Base-by-base conservation (phyloP, 2,797 vertebrate genomes). In the Chaenodraco wilsoni region DNA sequence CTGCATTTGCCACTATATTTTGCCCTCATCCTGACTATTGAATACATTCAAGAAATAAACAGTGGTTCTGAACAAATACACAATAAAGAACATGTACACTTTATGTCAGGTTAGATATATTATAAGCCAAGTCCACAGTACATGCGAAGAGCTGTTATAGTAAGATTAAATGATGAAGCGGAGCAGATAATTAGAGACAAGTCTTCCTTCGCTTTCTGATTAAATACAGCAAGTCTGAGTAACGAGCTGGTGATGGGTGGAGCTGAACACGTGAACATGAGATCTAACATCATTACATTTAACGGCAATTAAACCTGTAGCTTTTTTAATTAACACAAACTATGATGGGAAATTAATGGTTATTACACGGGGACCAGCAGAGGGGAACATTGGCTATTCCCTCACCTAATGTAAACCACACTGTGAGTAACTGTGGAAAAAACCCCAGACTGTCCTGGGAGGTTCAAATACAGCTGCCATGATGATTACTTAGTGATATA, bases 251-350 rank as follows among this genome's bases (percentile, higher is more conserved):
- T 88, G 91, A 93, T 93, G 85, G 91, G 92, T 88, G 87, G 89
- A 92, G 89, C 87, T 43, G 40, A 82, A 88, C 91, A 91, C 89
- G 90, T 88, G 88, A 92, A 91, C 92, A 92, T 92, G 92, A 92
- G 91, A 92, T 93, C 83, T 91, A 93, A 92, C 92, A 92, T 93
- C 89, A 93, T 94, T 94, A 93, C 88, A 92, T 93, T 93, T 93
- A 93, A 94, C 82, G 85, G 91, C 91, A 93, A 95, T 94, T 95
- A 94, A 89, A 88, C 92, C 85, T 92, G 90, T 90, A 92, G 88
- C 84, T 91, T 90, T 92, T 91, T 94, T 94, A 94, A 94, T 95
- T 92, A 95, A 93, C 92, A 91, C 92, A 91, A 93, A 93, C 91
- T 85, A 85, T 90, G 87, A 93, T 93, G 92, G 88, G 91, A 88